Conservation (phyloP, 1,140 invertebrate species). For the Ceratina japonica region DNA sequence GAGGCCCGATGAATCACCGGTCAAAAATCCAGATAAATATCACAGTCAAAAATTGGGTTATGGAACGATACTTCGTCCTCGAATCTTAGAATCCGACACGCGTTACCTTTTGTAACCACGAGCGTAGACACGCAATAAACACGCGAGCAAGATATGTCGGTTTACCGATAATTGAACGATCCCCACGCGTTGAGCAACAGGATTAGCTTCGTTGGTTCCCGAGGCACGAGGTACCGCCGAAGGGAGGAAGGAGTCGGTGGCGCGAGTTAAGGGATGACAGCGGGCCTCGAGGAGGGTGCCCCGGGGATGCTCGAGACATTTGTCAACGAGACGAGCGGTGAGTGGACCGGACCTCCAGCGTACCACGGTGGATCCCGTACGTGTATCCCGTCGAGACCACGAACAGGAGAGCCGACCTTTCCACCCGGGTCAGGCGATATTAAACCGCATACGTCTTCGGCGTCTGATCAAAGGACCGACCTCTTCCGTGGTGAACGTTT, state of each 20-base stretch:
- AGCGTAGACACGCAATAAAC: too few relatives aligned
- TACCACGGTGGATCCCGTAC: conserved; percentile 59
- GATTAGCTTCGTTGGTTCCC: conserved; percentile 64
- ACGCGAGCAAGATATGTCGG: neutral
- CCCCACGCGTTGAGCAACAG: conserved; percentile 66
- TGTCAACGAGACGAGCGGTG: conserved; percentile 77
- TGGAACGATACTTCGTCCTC: too few relatives aligned
- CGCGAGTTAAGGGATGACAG: conserved; percentile 70
- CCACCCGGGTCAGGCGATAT: conserved; percentile 69
- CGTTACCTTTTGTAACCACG: too few relatives aligned
- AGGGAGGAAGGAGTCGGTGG: conserved; percentile 59
- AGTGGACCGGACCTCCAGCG: conserved; percentile 73
- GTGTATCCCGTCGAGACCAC: conserved; percentile 73
- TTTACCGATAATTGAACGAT: conserved; percentile 73
- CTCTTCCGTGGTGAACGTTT: conserved; percentile 45
- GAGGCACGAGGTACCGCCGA: conserved; percentile 31
- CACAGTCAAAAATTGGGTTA: too few relatives aligned
- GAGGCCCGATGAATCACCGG: neutral
- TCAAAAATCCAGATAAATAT: too few relatives aligned
- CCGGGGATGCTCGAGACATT: conserved; percentile 77
- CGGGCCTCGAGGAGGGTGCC: conserved; percentile 61
- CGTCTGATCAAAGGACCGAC: conserved; percentile 61
- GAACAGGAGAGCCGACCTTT: conserved; percentile 64
- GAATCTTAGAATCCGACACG: too few relatives aligned
- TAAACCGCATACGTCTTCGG: conserved; percentile 76